These are phyloP conservation scores for Mustela lutreola DNA, from an alignment of 2,113 vertebrate species.

Conservation along the genomic window DNA sequence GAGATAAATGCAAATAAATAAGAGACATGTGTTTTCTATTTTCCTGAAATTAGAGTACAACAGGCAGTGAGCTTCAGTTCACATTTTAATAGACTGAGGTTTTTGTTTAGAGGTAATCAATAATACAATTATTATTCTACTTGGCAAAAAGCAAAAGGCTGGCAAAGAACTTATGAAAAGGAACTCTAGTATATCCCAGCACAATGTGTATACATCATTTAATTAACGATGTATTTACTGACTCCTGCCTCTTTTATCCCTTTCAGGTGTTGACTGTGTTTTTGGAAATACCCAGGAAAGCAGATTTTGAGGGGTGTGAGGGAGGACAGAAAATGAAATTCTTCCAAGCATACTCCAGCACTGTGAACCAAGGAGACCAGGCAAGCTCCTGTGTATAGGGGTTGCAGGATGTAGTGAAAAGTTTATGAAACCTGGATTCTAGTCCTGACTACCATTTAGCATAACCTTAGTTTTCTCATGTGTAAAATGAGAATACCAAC, in stretches of 20 bases:
- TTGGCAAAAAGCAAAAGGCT: constrained; percentile 5
- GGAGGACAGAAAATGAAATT: not conserved
- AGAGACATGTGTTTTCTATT: not conserved
- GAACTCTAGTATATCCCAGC: not conserved
- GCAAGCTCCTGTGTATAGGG: not conserved
- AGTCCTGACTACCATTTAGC: not conserved
- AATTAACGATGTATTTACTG: not conserved
- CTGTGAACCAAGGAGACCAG: not conserved
- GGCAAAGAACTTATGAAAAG: not conserved
- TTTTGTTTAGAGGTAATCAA: not conserved
- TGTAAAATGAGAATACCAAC: not conserved
- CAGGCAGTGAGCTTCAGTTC: not conserved
- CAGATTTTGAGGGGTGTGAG: constrained; percentile 24
- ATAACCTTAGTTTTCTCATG: not conserved
- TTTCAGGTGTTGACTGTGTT: not conserved
- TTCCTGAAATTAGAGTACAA: not conserved
- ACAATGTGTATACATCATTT: not conserved
- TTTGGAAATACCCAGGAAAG: not conserved
- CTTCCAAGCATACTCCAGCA: not conserved
- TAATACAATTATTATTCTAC: not conserved
- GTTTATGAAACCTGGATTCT: not conserved
- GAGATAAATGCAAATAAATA: constrained; percentile 12
- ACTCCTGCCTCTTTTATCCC: not conserved
- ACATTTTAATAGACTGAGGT: not conserved
- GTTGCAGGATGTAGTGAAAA: constrained; percentile 7